These are phyloP conservation scores for Hylomyscus alleni DNA, from an alignment of 2,797 vertebrate species.

Conservation along the genomic window DNA sequence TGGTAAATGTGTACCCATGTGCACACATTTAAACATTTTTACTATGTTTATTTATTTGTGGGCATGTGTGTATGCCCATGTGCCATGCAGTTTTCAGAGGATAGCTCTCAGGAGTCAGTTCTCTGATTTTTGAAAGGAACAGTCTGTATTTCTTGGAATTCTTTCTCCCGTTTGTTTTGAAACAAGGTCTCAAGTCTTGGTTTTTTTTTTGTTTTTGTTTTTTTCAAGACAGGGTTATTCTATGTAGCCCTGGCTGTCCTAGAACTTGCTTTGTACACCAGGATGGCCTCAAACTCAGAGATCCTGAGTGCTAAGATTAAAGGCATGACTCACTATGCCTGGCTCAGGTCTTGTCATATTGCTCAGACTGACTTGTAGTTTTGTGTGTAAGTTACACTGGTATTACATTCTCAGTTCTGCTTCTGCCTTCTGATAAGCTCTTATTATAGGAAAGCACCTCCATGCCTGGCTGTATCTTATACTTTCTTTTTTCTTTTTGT, in stretches of 20 bases:
- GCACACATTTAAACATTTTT: not conserved
- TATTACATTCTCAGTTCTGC: not conserved
- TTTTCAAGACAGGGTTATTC: not conserved
- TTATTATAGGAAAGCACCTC: not conserved
- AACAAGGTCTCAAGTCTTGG: not conserved
- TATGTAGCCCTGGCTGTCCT: not conserved
- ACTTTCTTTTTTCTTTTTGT: not conserved
- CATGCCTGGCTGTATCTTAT: not conserved
- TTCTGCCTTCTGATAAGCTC: not conserved
- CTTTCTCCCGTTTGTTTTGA: not conserved
- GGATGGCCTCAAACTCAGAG: not conserved
- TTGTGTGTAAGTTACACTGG: not conserved
- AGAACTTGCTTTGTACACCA: not conserved
- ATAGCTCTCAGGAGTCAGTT: not conserved
- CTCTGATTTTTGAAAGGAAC: conserved; percentile 10
- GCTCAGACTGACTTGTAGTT: not conserved
- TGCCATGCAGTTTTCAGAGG: not conserved
- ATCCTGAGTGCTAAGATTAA: not conserved
- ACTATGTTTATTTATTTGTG: not conserved
- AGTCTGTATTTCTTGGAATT: not conserved
- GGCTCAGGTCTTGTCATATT: not conserved
- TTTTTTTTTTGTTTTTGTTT: not conserved
- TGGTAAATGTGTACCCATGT: not conserved
- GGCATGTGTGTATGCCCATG: not conserved
- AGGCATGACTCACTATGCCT: not conserved